phyloP scores from a whole-genome alignment of 2,113 vertebrate species.

The Phyllopteryx taeniolatus region DNA sequence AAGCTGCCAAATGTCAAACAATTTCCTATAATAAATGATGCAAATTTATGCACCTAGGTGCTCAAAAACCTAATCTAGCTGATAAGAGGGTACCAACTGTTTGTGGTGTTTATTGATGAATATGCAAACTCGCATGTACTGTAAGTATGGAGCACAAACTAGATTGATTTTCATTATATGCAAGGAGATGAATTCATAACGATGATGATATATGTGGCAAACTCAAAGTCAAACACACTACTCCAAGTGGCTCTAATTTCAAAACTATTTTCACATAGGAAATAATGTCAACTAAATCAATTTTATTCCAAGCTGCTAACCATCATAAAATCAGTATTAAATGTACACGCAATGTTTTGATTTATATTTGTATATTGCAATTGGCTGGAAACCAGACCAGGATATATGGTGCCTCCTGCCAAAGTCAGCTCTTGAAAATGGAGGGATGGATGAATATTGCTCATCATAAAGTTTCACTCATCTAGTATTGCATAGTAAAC shows the following conservation, averaged over 20 bases:
- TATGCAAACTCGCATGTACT: neutral
- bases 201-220: neutral
- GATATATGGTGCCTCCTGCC: too few species aligned
- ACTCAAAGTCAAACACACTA: neutral
- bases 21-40: conserved; percentile 40
- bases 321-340: neutral
- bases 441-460: too few species aligned
- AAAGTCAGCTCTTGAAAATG: too few species aligned
- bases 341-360: neutral
- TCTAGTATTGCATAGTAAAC: too few species aligned
- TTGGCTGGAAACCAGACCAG: too few species aligned
- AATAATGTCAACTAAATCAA: neutral
- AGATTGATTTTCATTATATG: neutral
- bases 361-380: neutral
- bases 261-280: neutral
- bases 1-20: conserved; percentile 55
- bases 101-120: conserved; percentile 21
- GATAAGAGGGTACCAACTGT: conserved; percentile 38
- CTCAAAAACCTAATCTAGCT: conserved; percentile 50
- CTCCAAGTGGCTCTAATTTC: neutral
- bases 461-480: too few species aligned
- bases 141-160: neutral
- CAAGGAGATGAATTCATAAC: neutral
- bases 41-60: conserved; percentile 48
- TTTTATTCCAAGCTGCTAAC: neutral